These are phyloP conservation scores for Isaurus tuberculatus DNA, from an alignment of 92 coral and sea anemone species.

Conservation along the genomic window DNA sequence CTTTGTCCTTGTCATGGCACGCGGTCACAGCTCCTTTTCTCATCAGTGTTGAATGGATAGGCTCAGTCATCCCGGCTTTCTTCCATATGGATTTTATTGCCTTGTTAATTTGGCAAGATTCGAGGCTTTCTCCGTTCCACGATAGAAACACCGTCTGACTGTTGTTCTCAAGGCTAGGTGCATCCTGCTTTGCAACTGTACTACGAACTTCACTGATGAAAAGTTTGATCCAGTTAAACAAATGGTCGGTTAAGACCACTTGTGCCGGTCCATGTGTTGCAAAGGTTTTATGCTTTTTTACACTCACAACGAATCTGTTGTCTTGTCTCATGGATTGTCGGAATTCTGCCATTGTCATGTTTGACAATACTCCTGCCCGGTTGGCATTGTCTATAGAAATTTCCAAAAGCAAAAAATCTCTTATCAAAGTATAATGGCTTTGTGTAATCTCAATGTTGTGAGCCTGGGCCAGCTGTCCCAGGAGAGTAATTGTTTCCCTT, in stretches of 20 bases:
- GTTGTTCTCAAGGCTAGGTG: background rate
- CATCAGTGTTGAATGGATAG: slow-evolving; percentile 18
- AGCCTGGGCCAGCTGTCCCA: slow-evolving; percentile 52
- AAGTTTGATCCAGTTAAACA: slow-evolving; percentile 53
- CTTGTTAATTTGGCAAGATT: slow-evolving; percentile 61
- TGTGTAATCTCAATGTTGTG: slow-evolving; percentile 48
- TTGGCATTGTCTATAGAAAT: slow-evolving; percentile 68
- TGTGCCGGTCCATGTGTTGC: slow-evolving; percentile 70
- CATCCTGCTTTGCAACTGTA: slow-evolving; percentile 34
- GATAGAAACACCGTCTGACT: slow-evolving; percentile 56
- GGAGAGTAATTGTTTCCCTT: slow-evolving; percentile 49
- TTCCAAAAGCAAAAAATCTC: slow-evolving; percentile 68
- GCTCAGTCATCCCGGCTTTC: slow-evolving; percentile 56
- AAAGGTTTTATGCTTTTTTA: slow-evolving; percentile 65
- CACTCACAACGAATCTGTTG: slow-evolving; percentile 48
- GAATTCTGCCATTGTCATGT: slow-evolving; percentile 62
- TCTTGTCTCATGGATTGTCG: slow-evolving; percentile 41
- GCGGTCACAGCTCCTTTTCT: slow-evolving; percentile 31
- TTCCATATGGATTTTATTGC: slow-evolving; percentile 46
- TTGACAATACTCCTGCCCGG: slow-evolving; percentile 68
- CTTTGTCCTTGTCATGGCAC: background rate
- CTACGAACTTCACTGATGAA: slow-evolving; percentile 45
- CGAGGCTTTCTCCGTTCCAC: slow-evolving; percentile 56
- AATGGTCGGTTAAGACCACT: slow-evolving; percentile 49
- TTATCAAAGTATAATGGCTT: slow-evolving; percentile 60